A percentile compares a stretch with the other conserved stretches of the same genome.
phyloP scores from a whole-genome alignment of 2,113 vertebrate genomes.

The Hyla sarda region DNA sequence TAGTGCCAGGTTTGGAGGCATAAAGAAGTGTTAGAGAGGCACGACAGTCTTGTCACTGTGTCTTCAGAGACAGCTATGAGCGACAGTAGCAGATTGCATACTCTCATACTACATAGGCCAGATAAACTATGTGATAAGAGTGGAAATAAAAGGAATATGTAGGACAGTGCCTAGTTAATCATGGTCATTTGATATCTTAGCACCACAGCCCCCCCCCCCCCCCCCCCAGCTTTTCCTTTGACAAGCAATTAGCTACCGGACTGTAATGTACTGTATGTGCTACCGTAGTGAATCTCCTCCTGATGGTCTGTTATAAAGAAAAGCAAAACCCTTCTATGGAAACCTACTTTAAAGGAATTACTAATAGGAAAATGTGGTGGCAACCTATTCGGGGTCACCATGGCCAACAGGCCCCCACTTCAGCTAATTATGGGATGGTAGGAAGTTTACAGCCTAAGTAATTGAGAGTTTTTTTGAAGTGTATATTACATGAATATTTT shows the following conservation, averaged over 20 bases:
- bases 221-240: not conserved
- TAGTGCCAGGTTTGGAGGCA: conserved; percentile 30
- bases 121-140: conserved; percentile 9
- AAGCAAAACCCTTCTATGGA: not conserved
- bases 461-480: not conserved
- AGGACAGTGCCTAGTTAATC: not conserved
- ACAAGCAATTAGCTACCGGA: conserved; percentile 8
- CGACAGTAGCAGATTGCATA: not conserved
- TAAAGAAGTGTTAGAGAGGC: not conserved
- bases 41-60: conserved; percentile 7
- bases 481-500: conserved; percentile 23
- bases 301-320: not conserved
- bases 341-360: not conserved
- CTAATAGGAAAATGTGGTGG: not conserved
- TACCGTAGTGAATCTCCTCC: not conserved
- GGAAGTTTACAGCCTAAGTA: not conserved
- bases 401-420: not conserved
- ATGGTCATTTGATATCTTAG: conserved; percentile 6
- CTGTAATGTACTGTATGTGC: not conserved
- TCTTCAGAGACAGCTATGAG: conserved; percentile 21
- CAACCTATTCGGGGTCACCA: not conserved
- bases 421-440: not conserved
- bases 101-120: not conserved
- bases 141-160: not conserved
- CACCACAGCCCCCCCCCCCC: too few relatives aligned